phyloP scores from a whole-genome alignment of 2,797 vertebrate genomes.

The Brachyalestes nurse region DNA sequence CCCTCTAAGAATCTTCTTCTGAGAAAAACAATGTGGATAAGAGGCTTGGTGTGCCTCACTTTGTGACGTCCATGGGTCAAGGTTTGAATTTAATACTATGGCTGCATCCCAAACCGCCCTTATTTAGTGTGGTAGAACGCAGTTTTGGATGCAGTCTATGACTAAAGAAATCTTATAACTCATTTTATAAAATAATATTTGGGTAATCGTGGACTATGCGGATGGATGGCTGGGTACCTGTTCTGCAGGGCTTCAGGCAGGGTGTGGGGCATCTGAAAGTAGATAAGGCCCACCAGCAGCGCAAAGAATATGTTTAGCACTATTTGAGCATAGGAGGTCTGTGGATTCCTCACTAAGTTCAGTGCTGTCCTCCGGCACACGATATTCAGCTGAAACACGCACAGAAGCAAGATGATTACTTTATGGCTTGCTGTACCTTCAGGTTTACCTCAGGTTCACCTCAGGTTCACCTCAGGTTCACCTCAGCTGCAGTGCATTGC shows the following conservation, averaged over 20 bases:
- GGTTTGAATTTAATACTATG: too few relatives aligned
- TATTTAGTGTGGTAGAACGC: too few relatives aligned
- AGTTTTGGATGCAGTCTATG: too few relatives aligned
- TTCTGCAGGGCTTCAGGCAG: constrained; percentile 80
- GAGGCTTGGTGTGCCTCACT: too few relatives aligned
- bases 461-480: not conserved
- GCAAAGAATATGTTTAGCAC: constrained; percentile 77
- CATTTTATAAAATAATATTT: not conserved
- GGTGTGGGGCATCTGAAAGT: constrained; percentile 78
- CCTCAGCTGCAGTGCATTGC: not conserved
- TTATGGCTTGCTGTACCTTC: constrained; percentile 17
- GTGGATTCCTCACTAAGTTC: constrained; percentile 80
- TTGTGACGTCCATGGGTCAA: too few relatives aligned
- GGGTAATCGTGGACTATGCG: not conserved
- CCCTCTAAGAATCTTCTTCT: too few relatives aligned
- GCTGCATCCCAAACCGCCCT: too few relatives aligned
- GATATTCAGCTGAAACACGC: constrained; percentile 70
- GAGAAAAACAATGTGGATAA: too few relatives aligned
- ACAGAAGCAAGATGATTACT: constrained; percentile 3
- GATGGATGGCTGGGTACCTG: constrained; percentile 59
- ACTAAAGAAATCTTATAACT: too few relatives aligned
- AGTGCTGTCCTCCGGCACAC: constrained; percentile 73
- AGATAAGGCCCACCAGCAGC: constrained; percentile 81
- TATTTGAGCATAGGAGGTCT: constrained; percentile 82
- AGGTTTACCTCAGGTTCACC: not conserved